Evolutionary conservation across 2,797 vertebrate species (phyloP), one percentile per base, ranked within the genome.

Genomic region (Peromyscus nudipes): DNA sequence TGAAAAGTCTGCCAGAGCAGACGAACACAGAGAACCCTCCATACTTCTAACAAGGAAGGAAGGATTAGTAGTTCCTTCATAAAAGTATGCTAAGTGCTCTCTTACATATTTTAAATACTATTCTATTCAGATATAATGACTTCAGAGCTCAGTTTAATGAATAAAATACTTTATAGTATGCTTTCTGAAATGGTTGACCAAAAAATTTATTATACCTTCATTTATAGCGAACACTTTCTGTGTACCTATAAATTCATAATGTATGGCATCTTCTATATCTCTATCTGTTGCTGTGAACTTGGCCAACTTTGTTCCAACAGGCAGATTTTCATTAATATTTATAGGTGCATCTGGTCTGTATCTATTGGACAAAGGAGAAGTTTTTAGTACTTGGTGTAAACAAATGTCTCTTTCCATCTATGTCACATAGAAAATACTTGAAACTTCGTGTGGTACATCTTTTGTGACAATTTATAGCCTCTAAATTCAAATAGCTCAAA

Each of bases 311-410:
- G 94, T 98, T 94, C 98, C 98, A 83, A 96, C 77, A 52, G 97
- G 92, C 85, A 98, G 80, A 93, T 98, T 98, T 98, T 98, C 98
- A 96, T 89, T 96, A 95, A 98, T 95, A 94, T 98, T 97, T 91
- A 98, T 95, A 95, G 97, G 86, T 96, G 65, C 94, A 93, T 91
- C 87, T 97, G 98, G 97, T 64, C 93, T 43, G 27, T 97, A 95
- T 94, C 97, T 98, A 75, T 85, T 1, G 57, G 71, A 96, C 76
- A 80, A 95, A 95, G n/a, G 31, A 71, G 40, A 80, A 46, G 75
- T 89, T 96, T 91, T 95, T 86, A 96, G 96, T 55, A 57, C 16
- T 96, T 77, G 86, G 11, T 85, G 4, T 96, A 96, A 97, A 96
- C 92, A 98, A 95, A 88, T 89, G 80, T 92, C 82, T 95, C 67